Evolutionary conservation across 2,113 vertebrate genomes (phyloP).

Genomic region (Silurus meridionalis): DNA sequence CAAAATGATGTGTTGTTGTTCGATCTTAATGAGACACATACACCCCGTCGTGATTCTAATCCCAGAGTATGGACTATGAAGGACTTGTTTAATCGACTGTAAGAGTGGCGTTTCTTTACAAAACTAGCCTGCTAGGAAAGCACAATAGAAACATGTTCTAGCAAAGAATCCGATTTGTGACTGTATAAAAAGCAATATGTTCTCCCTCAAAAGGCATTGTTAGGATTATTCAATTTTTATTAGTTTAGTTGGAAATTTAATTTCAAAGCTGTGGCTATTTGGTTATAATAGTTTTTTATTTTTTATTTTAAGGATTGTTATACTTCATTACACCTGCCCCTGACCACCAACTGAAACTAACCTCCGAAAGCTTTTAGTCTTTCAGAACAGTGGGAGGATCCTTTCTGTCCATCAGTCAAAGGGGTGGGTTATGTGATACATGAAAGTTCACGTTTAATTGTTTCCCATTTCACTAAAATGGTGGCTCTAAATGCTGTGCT

Average conservation of each 20-base stretch:
- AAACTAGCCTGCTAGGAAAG: slow-evolving; percentile 42
- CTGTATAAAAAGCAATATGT: slow-evolving; percentile 80
- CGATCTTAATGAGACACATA: slow-evolving; percentile 61
- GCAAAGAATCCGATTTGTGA: slow-evolving; percentile 46
- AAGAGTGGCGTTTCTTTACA: slow-evolving; percentile 17
- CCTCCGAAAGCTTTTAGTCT: not conserved
- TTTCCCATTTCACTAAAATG: not conserved
- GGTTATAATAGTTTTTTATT: not conserved
- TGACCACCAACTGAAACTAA: not conserved
- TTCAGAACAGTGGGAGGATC: not conserved
- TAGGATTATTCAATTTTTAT: not conserved
- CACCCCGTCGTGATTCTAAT: slow-evolving; percentile 64
- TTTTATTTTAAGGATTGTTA: not conserved
- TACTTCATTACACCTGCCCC: not conserved
- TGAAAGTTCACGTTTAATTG: not conserved
- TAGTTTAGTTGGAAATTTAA: not conserved
- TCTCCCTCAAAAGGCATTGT: slow-evolving; percentile 4
- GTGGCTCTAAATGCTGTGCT: not conserved
- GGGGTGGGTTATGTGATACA: not conserved
- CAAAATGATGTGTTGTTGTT: not conserved
- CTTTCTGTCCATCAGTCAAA: not conserved
- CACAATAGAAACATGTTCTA: slow-evolving; percentile 52
- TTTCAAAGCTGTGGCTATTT: too few relatives aligned
- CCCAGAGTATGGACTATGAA: slow-evolving; percentile 51
- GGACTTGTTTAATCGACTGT: slow-evolving; percentile 9